Conservation (phyloP, 2,113 vertebrate genomes). For the Phylloscopus trochilus region DNA sequence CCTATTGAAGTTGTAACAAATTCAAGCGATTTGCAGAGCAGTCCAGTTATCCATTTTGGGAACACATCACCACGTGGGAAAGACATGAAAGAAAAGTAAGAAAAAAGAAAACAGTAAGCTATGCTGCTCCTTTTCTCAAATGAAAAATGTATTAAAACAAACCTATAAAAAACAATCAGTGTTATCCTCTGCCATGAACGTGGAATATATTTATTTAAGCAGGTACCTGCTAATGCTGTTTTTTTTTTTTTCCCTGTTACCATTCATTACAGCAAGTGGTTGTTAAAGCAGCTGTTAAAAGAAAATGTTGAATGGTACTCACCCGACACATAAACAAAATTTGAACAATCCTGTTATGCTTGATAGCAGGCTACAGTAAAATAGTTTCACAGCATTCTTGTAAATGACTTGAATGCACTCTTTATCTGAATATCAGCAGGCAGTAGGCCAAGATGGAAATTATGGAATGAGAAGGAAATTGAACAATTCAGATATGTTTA, state of each 20-base stretch:
- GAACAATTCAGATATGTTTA: slow-evolving; percentile 75
- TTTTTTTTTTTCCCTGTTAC: not conserved
- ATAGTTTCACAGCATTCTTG: slow-evolving; percentile 49
- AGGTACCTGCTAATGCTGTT: not conserved
- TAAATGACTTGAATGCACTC: slow-evolving; percentile 68
- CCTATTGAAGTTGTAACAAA: slow-evolving; percentile 58
- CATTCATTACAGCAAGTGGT: slow-evolving; percentile 35
- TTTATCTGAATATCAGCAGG: slow-evolving; percentile 72
- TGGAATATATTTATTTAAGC: not conserved
- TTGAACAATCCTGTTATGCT: slow-evolving; percentile 49
- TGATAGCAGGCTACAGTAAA: slow-evolving; percentile 28
- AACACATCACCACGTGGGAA: not conserved
- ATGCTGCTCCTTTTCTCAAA: not conserved
- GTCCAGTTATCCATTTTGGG: slow-evolving; percentile 18
- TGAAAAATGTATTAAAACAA: not conserved
- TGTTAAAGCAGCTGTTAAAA: slow-evolving; percentile 43
- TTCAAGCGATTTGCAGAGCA: slow-evolving; percentile 22
- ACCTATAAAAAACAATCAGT: not conserved
- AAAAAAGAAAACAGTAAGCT: slow-evolving; percentile 34
- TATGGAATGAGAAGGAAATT: slow-evolving; percentile 73
- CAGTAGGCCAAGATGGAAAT: slow-evolving; percentile 67
- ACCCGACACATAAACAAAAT: slow-evolving; percentile 42
- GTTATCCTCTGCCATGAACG: not conserved
- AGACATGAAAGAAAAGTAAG: slow-evolving; percentile 52
- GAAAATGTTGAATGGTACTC: slow-evolving; percentile 16